Base-by-base conservation (phyloP, 2,888 invertebrate genomes). In the Caprella mutica region DNA sequence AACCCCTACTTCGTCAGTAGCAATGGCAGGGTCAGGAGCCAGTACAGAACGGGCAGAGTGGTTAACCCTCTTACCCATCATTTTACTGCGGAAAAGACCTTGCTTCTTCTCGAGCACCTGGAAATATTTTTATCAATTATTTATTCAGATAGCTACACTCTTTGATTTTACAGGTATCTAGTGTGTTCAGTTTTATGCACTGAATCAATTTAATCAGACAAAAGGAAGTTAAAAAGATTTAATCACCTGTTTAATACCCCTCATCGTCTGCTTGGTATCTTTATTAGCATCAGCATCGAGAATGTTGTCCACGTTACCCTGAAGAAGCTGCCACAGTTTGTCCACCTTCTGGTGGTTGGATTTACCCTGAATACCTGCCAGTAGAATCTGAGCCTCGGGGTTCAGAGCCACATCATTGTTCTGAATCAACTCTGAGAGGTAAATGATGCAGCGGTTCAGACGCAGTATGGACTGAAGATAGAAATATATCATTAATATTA, bases 61-160 rank as follows among this genome's bases (percentile, higher is more conserved):
- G 72, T 99, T 93, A 0, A 99, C 98, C 72, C 98, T 81, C 75
- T 99, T 99, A 0, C 98, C 98, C 98, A 98, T 98, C 94, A 99
- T 97, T 71, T 98, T 85, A 83, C 89, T 92, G 65, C 98, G 81
- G 66, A 99, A 90, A 0, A 97, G 77, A 6, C 97, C 97, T 65
- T 85, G 81, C 73, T 98, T 99, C 72, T 94, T 96, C 72, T 98
- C 98, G 26, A 98, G 77, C 4, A 90, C 76, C 78, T 83, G 70
- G n/a, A 5, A 51, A 27, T 24, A 23, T 14, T 9, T 12, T 3
- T 21, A 44, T 23, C 17, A 2, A 14, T 42, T n/a, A 43, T 43
- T n/a, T 27, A 9, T 21, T 2, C 14, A 23, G 27, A 24, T 12
- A 26, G 38, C 30, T 26, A 55, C 19, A 23, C 6, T 27, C 21